Evolutionary conservation across 2,113 vertebrate genomes (phyloP).

Genomic region (Sula dactylatra): DNA sequence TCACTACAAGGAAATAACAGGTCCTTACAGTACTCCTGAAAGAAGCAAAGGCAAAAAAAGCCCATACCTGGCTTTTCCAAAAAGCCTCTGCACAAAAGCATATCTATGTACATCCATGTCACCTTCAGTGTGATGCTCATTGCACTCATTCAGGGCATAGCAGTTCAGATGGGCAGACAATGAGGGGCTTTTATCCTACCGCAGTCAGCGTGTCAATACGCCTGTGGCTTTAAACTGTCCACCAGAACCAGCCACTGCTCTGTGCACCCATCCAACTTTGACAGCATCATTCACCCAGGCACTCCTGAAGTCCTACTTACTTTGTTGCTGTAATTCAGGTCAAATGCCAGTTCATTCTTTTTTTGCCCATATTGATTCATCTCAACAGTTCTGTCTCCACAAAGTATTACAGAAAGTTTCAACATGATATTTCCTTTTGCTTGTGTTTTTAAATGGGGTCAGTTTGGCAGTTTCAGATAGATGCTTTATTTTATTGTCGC

Average conservation of each 20-base stretch:
- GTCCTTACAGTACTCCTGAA: background rate
- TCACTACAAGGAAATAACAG: background rate
- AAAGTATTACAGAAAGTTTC: background rate
- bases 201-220: background rate
- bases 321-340: background rate
- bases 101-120: accelerated
- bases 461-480: background rate
- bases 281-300: background rate
- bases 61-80: background rate
- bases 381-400: background rate
- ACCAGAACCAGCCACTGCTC: background rate
- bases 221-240: background rate
- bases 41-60: background rate
- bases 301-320: background rate
- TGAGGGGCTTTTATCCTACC: background rate
- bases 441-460: background rate
- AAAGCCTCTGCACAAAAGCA: background rate
- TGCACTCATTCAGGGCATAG: background rate
- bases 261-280: background rate
- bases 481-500: background rate
- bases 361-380: background rate
- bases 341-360: background rate
- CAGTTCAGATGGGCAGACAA: background rate
- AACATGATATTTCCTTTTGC: background rate
- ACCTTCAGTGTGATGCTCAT: background rate